Conservation (phyloP, 2,797 vertebrate species). For the Phrynocephalus vlangalii region DNA sequence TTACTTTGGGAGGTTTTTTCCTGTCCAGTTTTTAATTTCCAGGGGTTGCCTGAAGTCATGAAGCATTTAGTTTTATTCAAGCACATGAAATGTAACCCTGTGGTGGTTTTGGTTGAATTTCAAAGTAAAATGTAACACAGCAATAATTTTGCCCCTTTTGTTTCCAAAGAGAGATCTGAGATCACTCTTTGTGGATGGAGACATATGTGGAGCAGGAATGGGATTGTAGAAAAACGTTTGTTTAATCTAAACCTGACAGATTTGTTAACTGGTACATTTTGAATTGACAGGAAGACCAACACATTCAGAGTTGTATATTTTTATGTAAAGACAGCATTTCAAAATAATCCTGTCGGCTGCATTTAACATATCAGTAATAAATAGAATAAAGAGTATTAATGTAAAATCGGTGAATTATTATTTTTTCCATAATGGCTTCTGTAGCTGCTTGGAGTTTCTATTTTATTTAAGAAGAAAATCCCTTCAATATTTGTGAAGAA, state of each 20-base stretch:
- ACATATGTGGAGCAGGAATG: not conserved
- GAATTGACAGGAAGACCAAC: constrained; percentile 45
- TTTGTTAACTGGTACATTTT: constrained; percentile 31
- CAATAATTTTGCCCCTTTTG: constrained; percentile 15
- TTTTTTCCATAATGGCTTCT: not conserved
- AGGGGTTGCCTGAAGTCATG: constrained; percentile 62
- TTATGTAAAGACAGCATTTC: constrained; percentile 42
- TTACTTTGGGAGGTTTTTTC: constrained; percentile 63
- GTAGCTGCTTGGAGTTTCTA: not conserved
- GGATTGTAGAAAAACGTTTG: not conserved
- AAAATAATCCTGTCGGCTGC: not conserved
- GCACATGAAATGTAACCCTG: constrained; percentile 64
- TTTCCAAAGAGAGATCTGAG: not conserved
- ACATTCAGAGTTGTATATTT: constrained; percentile 43
- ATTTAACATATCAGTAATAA: not conserved
- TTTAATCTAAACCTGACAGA: constrained; percentile 51
- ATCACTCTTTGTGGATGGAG: constrained; percentile 63
- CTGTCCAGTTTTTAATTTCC: constrained; percentile 67
- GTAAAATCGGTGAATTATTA: not conserved
- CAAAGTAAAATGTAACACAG: constrained; percentile 56
- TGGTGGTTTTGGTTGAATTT: constrained; percentile 72
- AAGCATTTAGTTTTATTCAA: constrained; percentile 63
- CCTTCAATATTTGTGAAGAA: not conserved
- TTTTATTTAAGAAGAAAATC: not conserved
- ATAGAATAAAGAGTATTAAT: constrained; percentile 18